phyloP scores from a whole-genome alignment of 2,797 vertebrate species.

The Clarias fuscus region DNA sequence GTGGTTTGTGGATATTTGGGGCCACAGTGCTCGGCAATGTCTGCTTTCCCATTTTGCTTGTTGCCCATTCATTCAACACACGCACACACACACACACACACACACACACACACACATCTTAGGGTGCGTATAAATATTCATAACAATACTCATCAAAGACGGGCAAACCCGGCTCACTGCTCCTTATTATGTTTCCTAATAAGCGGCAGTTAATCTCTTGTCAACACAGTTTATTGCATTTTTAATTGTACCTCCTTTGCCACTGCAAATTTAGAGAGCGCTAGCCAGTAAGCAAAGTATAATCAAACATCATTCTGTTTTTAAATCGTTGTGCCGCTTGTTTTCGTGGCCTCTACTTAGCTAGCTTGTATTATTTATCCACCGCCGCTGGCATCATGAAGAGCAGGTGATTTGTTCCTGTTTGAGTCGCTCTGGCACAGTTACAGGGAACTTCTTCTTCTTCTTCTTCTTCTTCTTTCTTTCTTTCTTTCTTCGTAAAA shows the following conservation, averaged over 20 bases:
- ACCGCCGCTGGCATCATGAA: slow-evolving; percentile 31
- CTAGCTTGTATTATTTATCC: slow-evolving; percentile 40
- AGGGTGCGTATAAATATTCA: slow-evolving; percentile 53
- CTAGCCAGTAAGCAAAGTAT: background rate
- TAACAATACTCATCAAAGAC: slow-evolving; percentile 46
- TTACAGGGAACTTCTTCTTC: slow-evolving; percentile 36
- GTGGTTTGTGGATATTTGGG: background rate
- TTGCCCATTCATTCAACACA: slow-evolving; percentile 17
- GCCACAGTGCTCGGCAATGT: background rate
- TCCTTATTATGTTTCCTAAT: slow-evolving; percentile 53
- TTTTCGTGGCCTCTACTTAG: background rate
- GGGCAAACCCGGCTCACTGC: slow-evolving; percentile 29
- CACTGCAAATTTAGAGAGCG: slow-evolving; percentile 9
- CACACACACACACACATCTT: slow-evolving; percentile 1
- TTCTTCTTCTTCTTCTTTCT: background rate
- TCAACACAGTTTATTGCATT: slow-evolving; percentile 50
- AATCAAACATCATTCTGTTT: slow-evolving; percentile 10
- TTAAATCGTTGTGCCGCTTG: background rate
- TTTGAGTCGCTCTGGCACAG: slow-evolving; percentile 64
- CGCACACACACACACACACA: background rate
- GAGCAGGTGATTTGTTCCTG: slow-evolving; percentile 46
- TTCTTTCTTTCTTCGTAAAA: slow-evolving; percentile 48
- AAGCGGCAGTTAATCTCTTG: slow-evolving; percentile 49
- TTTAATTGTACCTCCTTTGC: slow-evolving; percentile 41
- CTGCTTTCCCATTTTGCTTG: slow-evolving; percentile 26